Evolutionary conservation across 2,888 invertebrate species (phyloP), one percentile per base, ranked within the genome.

Genomic region (Leucophenga montana): DNA sequence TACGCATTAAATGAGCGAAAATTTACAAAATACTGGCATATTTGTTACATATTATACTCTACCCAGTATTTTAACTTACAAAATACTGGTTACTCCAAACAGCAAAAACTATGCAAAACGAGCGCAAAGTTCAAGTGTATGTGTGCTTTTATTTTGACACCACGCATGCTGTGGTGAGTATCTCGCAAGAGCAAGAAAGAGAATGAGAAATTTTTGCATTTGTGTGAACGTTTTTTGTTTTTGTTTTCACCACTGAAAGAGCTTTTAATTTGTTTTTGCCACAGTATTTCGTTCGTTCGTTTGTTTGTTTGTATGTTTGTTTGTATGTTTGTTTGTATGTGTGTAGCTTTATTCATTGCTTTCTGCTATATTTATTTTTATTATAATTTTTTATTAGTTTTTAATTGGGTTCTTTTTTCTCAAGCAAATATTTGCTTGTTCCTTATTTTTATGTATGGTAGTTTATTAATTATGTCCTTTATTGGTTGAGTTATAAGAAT

Each of bases 1-100:
- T 11, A 59, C 57, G 11, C 22, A 22, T 18, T 22, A 27, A 31
- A 20, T 14, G 22, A 56, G 20, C 14, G 14, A 16, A 11, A 46
- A 18, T 50, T 20, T 50, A 50, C 50, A 53, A n/a, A 50, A n/a
- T 65, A 53, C 31, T 50, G 39, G 39, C 8, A 5, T 11, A 39
- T 5, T 39, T 39, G 39, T 39, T 5, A 39, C 39, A 53, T 50
- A 53, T 27, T 31, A 53, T 50, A 53, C 65, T 65, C 50, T 53
- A 50, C 50, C 31, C 31, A 39, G 39, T 39, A 39, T 39, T 8
- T 1, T 48, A 22, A 46, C 44, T 39, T n/a, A n/a, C n/a, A 48
- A 53, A 71, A 77, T 78, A 77, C 46, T 53, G 78, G 77, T 78
- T 76, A 78, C 75, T 75, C 44, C 9, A 20, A 27, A 27, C 0